Conservation (phyloP, 2,797 vertebrate genomes). For the Benthosema pterotum region DNA sequence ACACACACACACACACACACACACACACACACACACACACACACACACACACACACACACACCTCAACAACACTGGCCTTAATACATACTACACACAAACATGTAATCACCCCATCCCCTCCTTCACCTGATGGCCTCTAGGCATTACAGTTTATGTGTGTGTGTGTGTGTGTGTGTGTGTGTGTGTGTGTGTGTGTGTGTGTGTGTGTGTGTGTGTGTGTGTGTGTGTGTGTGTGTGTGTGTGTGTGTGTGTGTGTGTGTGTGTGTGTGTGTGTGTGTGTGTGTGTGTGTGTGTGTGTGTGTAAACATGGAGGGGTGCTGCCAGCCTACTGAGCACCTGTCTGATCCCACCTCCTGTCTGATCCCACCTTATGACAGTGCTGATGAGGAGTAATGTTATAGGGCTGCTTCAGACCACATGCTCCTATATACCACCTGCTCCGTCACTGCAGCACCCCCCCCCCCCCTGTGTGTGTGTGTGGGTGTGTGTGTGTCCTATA, state of each 20-base stretch:
- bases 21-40: too few relatives aligned
- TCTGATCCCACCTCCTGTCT: constrained; percentile 67
- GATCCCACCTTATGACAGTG: constrained; percentile 54
- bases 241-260: constrained; percentile 14
- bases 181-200: too few relatives aligned
- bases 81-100: too few relatives aligned
- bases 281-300: neutral
- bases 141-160: too few relatives aligned
- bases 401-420: constrained; percentile 41
- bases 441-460: constrained; percentile 16
- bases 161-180: too few relatives aligned
- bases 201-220: neutral
- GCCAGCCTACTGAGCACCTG: constrained; percentile 62
- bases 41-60: too few relatives aligned
- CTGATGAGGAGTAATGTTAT: constrained; percentile 69
- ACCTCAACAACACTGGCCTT: too few relatives aligned
- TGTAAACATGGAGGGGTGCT: neutral
- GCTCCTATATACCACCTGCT: constrained; percentile 66
- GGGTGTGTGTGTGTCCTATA: constrained; percentile 17
- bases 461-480: neutral
- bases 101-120: too few relatives aligned
- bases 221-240: neutral
- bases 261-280: neutral
- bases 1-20: constrained; percentile 36
- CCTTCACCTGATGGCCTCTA: too few relatives aligned